phyloP scores from a whole-genome alignment of 1,140 invertebrate genomes.

The Achatina immaculata region DNA sequence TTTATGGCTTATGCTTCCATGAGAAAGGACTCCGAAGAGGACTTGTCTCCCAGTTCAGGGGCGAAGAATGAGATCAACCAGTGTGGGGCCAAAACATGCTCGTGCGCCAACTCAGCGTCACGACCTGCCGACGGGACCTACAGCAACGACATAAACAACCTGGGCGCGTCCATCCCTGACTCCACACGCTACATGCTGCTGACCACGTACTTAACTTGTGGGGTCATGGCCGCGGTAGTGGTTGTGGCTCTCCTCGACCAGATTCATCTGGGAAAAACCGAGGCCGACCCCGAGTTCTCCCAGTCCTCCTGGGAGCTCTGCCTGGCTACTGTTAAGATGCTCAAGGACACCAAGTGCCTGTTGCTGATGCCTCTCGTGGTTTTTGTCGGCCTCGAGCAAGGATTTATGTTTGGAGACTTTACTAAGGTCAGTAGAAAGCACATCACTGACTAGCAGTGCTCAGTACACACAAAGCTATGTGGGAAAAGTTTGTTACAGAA shows the following conservation, averaged over 20 bases:
- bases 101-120: constrained; percentile 17
- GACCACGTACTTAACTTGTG: constrained; percentile 63
- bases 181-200: constrained; percentile 61
- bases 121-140: constrained; percentile 38
- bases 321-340: constrained; percentile 61
- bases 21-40: not conserved
- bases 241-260: constrained; percentile 61
- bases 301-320: constrained; percentile 56
- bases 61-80: not conserved
- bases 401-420: constrained; percentile 71
- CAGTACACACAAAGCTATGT: not conserved
- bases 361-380: constrained; percentile 69
- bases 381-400: constrained; percentile 71
- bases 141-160: constrained; percentile 44
- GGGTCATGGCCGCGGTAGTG: constrained; percentile 62
- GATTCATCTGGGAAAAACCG: constrained; percentile 40
- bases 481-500: not conserved
- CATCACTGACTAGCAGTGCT: not conserved
- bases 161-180: constrained; percentile 50
- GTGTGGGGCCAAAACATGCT: constrained; percentile 46
- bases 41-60: not conserved
- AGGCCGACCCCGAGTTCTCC: constrained; percentile 40
- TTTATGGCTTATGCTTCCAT: not conserved
- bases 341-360: constrained; percentile 67
- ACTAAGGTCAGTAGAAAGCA: constrained; percentile 70